phyloP scores from a whole-genome alignment of 2,113 vertebrate species.

The Crotalus horridus region DNA sequence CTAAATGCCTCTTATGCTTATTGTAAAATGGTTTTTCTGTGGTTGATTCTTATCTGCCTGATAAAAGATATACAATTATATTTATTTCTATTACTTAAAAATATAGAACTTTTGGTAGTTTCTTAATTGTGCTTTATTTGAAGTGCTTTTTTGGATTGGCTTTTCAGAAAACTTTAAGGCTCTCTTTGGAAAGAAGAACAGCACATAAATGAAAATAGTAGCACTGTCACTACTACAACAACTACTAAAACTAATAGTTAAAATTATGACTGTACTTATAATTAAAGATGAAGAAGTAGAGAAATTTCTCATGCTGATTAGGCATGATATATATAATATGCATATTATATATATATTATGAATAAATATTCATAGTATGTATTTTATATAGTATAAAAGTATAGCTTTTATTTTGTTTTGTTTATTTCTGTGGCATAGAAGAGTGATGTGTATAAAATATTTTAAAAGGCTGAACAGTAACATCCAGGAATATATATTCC shows the following conservation, averaged over 20 bases:
- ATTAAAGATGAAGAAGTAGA: too few species aligned
- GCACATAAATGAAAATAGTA: not conserved
- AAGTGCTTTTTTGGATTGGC: not conserved
- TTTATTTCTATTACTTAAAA: not conserved
- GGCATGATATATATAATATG: not conserved
- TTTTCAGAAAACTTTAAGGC: not conserved
- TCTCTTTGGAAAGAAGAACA: not conserved
- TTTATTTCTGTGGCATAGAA: not conserved
- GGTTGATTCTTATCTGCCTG: not conserved
- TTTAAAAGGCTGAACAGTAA: not conserved
- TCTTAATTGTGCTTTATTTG: not conserved
- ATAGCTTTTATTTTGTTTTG: not conserved
- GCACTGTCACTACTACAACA: not conserved
- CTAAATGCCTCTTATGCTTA: not conserved
- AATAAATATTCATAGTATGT: too few species aligned
- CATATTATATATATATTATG: too few species aligned
- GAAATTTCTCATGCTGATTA: not conserved
- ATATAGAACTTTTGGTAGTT: not conserved
- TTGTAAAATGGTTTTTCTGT: not conserved
- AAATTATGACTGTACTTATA: not conserved
- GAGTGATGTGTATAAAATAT: not conserved
- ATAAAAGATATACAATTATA: not conserved
- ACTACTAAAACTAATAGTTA: not conserved
- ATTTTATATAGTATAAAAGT: not conserved
- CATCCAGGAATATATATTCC: not conserved